Base-by-base conservation (phyloP, 2,888 invertebrate species). In the Bellardia pandia region DNA sequence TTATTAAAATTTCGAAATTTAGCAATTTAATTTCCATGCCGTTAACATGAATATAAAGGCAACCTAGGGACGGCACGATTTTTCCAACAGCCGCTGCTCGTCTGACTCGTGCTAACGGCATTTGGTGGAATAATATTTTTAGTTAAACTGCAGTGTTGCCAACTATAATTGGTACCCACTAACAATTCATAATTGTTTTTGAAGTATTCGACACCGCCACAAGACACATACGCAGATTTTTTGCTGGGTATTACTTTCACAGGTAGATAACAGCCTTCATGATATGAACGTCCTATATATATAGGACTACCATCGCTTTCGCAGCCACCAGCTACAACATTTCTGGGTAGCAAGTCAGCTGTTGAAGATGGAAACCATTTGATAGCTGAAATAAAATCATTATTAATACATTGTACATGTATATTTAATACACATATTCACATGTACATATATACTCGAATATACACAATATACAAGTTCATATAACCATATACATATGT, bases 251-350 rank as follows among this genome's bases (percentile, higher is more conserved):
- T 94, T 0, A 96, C 94, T 93, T 96, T 95, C 0, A 95, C 95
- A 4, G 96, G 95, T 13, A 96, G 89, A 91, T 94, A 94, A 89
- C 95, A 95, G 23, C 95, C 95, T 71, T 94, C 94, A 89, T 95
- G 95, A 86, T 91, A 93, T 11, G 95, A 94, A 9, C 93, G 93
- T 0, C 93, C 93, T 58, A 93, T 92, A 83, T 93, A 93, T 74
- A 93, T 93, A 64, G 92, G 91, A 5, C 91, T 69, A 16, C 93
- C 90, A 84, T 93, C 93, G 56, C 90, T 86, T 85, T 93, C 93
- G 72, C 92, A 91, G 30, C 93, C 93, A 51, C 92, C 93, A 37
- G 91, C 87, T 11, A 93, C 92, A 62, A 93, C 92, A 66, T 88
- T 90, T n/a, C 91, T 90, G 76, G 93, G 93, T 78, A 93, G 81